Percentiles rank a stretch among this genome's conserved stretches.
phyloP scores from a whole-genome alignment of 1,140 invertebrate species.

The Babylonia areolata region DNA sequence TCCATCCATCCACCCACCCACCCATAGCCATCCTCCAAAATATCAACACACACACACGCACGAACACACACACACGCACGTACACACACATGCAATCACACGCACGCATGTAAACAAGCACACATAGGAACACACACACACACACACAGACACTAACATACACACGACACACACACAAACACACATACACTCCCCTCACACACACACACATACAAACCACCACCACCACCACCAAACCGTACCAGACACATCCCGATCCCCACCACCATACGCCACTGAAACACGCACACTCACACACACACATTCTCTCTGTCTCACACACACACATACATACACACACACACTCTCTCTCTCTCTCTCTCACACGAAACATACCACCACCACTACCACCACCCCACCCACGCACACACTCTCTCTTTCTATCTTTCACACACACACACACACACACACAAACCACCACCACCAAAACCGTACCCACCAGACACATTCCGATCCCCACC shows the following conservation, averaged over 20 bases:
- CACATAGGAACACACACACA: no score
- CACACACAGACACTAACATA: background rate
- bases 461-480: no score
- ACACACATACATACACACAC: background rate
- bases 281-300: background rate
- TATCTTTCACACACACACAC: no score
- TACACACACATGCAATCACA: background rate
- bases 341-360: background rate
- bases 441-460: background rate
- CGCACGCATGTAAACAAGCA: no score
- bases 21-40: background rate
- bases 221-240: no score
- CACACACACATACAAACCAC: background rate
- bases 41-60: background rate
- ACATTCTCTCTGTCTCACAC: background rate
- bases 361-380: no score
- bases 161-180: background rate
- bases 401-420: background rate
- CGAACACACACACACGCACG: background rate
- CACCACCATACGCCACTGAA: accelerated
- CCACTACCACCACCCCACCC: background rate
- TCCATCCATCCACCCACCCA: no score
- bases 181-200: background rate
- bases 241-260: no score
- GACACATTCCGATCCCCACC: no score